phyloP scores from a whole-genome alignment of 2,113 vertebrate genomes.

The Thymallus thymallus region DNA sequence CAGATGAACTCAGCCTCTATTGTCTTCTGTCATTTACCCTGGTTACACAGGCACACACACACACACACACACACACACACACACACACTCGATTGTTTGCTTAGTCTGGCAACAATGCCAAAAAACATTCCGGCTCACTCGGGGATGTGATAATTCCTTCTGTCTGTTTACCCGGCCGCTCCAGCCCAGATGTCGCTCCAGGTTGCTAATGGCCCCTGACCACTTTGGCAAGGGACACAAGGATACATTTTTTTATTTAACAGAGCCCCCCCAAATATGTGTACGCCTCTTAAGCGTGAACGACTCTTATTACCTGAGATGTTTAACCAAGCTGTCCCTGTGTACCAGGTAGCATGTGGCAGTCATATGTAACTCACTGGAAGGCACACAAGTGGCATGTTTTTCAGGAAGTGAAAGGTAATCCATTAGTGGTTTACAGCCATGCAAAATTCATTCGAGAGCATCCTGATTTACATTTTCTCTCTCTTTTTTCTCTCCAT shows the following conservation, averaged over 20 bases:
- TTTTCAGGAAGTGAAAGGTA: slow-evolving; percentile 3
- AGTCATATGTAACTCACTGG: slow-evolving; percentile 25
- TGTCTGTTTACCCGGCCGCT: background rate
- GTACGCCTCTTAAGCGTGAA: slow-evolving; percentile 29
- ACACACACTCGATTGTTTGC: slow-evolving; percentile 25
- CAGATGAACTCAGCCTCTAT: background rate
- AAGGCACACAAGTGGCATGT: slow-evolving; percentile 7
- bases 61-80: slow-evolving; percentile 5
- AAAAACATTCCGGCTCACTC: slow-evolving; percentile 15
- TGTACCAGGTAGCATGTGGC: slow-evolving; percentile 31
- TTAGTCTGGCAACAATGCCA: slow-evolving; percentile 25
- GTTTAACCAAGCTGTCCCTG: slow-evolving; percentile 35
- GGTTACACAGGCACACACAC: slow-evolving; percentile 5
- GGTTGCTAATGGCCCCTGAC: slow-evolving; percentile 36
- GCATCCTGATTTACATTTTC: slow-evolving; percentile 45
- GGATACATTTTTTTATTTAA: slow-evolving; percentile 36
- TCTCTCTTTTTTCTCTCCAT: slow-evolving; percentile 34
- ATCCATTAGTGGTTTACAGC: slow-evolving; percentile 21
- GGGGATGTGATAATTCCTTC: slow-evolving; percentile 7
- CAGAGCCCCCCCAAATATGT: slow-evolving; percentile 16
- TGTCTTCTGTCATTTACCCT: background rate
- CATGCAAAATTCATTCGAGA: slow-evolving; percentile 15
- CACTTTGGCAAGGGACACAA: slow-evolving; percentile 11
- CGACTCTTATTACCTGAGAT: slow-evolving; percentile 35
- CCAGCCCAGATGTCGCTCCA: slow-evolving; percentile 41